Evolutionary conservation across 2,797 vertebrate genomes (phyloP).

Genomic region (Poecilia gillii): DNA sequence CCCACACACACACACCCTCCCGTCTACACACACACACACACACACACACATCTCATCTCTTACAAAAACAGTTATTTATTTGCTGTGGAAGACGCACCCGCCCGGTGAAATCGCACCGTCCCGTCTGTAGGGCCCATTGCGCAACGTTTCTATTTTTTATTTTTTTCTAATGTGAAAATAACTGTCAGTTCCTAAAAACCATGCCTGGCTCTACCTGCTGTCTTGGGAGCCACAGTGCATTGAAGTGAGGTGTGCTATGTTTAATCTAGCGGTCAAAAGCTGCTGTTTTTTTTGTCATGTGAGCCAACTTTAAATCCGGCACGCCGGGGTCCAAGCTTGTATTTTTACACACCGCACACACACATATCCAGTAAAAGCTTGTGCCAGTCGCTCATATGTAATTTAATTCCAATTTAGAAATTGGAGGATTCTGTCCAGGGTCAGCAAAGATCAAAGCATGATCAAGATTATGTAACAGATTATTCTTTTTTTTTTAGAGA

Average conservation of each 20-base stretch:
- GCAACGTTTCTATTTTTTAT: not conserved
- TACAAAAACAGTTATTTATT: slow-evolving; percentile 25
- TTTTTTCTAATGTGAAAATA: slow-evolving; percentile 5
- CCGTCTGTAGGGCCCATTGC: slow-evolving; percentile 48
- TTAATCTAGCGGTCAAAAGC: slow-evolving; percentile 53
- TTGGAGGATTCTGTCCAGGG: slow-evolving; percentile 38
- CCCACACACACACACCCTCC: not conserved
- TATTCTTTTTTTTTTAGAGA: not conserved
- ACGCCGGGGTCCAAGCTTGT: slow-evolving; percentile 30
- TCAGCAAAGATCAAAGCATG: slow-evolving; percentile 25
- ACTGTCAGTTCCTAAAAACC: slow-evolving; percentile 13
- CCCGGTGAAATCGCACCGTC: slow-evolving; percentile 39
- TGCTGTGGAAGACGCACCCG: slow-evolving; percentile 28
- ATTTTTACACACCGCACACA: not conserved
- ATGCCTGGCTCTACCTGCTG: slow-evolving; percentile 7
- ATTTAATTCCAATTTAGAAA: slow-evolving; percentile 33
- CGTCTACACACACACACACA: slow-evolving; percentile 15
- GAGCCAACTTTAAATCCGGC: slow-evolving; percentile 60
- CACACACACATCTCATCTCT: not conserved
- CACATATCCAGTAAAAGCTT: slow-evolving; percentile 12
- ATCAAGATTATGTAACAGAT: slow-evolving; percentile 12
- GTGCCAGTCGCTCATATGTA: slow-evolving; percentile 36
- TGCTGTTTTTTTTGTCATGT: slow-evolving; percentile 61
- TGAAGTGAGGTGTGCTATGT: slow-evolving; percentile 15
- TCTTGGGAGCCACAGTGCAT: slow-evolving; percentile 23